A percentile compares a stretch with the other conserved stretches of the same genome.
Evolutionary conservation across 1,140 invertebrate species (phyloP).

Genomic region (Marisa cornuarietis): DNA sequence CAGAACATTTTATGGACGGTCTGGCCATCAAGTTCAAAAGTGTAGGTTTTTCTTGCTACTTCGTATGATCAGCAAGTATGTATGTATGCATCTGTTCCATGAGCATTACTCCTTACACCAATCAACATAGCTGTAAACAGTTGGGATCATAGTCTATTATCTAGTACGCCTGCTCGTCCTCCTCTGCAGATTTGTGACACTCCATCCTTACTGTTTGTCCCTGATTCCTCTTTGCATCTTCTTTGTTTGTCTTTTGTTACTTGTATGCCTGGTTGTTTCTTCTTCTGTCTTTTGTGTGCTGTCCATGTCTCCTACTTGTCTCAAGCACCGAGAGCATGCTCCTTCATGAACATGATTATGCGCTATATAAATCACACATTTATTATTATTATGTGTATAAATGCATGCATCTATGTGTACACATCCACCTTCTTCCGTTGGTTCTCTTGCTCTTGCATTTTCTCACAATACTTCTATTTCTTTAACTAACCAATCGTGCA

Average conservation of each 20-base stretch:
- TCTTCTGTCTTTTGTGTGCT: no score
- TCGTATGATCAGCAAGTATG: neutral
- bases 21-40: constrained; percentile 53
- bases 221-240: neutral
- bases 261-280: no score
- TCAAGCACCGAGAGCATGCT: no score
- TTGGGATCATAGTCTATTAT: neutral
- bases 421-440: no score
- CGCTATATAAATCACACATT: neutral
- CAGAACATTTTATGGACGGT: constrained; percentile 46
- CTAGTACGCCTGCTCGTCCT: neutral
- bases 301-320: no score
- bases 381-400: neutral
- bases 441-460: no score
- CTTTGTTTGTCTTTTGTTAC: no score
- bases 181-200: neutral
- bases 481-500: no score
- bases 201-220: neutral
- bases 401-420: no score
- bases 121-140: neutral
- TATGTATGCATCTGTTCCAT: neutral
- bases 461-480: no score
- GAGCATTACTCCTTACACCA: no score
- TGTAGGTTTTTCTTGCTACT: constrained; percentile 40
- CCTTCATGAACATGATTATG: no score